Conservation (phyloP, 2,888 invertebrate genomes). For the Gymnosoma rotundatum region DNA sequence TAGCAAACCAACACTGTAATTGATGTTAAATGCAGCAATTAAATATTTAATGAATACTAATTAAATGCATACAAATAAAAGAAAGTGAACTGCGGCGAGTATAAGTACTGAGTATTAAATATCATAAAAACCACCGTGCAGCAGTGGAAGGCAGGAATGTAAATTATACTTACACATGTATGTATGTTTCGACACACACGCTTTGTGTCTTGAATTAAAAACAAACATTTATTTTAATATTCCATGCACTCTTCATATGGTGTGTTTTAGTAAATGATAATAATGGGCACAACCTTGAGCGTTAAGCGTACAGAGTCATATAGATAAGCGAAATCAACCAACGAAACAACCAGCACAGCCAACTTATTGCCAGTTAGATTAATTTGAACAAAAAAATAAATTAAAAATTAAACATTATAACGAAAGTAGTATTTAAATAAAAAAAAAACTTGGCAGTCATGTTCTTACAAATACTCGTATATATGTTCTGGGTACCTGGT, state of each 20-base stretch:
- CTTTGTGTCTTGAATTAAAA: background rate
- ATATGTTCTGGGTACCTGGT: conserved; percentile 47
- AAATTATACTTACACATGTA: background rate
- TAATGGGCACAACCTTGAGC: conserved; percentile 29
- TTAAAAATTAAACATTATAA: background rate
- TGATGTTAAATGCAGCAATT: conserved; percentile 66
- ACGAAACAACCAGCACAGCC: background rate
- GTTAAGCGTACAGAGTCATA: conserved; percentile 17
- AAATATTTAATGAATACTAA: conserved; percentile 70
- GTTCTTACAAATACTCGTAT: background rate
- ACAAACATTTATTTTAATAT: background rate
- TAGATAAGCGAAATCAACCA: conserved; percentile 26
- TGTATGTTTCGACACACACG: background rate
- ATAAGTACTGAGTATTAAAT: background rate
- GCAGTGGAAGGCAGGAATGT: background rate
- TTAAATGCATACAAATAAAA: conserved; percentile 50
- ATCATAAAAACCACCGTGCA: background rate
- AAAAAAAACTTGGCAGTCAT: background rate
- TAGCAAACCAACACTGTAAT: conserved; percentile 51
- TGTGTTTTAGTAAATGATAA: conserved; percentile 18
- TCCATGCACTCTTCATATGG: conserved; percentile 1
- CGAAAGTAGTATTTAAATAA: background rate
- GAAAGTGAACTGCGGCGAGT: conserved; percentile 22
- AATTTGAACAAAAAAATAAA: background rate
- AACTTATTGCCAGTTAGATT: conserved; percentile 41